Conservation (phyloP, 2,113 vertebrate genomes). For the Corvus moneduloides region DNA sequence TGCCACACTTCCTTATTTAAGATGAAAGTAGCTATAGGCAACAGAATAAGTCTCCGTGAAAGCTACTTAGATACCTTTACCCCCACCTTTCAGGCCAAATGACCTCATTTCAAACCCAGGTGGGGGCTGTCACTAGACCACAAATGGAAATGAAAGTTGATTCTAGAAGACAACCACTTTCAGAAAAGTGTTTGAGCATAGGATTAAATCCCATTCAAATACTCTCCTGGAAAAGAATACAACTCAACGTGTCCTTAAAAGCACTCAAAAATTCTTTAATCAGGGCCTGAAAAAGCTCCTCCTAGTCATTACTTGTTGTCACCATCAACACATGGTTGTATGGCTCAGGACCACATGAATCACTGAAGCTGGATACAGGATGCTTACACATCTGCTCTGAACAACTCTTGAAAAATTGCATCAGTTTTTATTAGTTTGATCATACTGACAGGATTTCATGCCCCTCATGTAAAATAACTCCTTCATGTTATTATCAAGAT, state of each 20-base stretch:
- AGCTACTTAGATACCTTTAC: conserved; percentile 53
- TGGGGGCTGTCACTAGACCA: conserved; percentile 32
- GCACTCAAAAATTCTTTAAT: conserved; percentile 36
- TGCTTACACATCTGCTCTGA: not conserved
- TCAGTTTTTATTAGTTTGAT: not conserved
- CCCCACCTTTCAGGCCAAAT: conserved; percentile 46
- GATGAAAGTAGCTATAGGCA: conserved; percentile 52
- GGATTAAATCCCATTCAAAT: conserved; percentile 48
- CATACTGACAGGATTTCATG: not conserved
- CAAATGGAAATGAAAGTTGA: conserved; percentile 33
- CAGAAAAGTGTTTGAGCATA: conserved; percentile 32
- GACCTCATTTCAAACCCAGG: conserved; percentile 55
- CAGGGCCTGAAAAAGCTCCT: not conserved
- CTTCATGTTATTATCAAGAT: not conserved
- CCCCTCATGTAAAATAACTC: not conserved
- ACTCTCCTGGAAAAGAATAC: conserved; percentile 18
- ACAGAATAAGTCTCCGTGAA: conserved; percentile 36
- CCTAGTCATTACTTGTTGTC: not conserved
- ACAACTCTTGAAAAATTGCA: not conserved
- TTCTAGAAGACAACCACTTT: conserved; percentile 47
- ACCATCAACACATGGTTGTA: not conserved
- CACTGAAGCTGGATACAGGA: not conserved
- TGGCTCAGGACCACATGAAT: not conserved
- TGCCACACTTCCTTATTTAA: conserved; percentile 63
- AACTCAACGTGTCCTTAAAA: not conserved